phyloP scores from a whole-genome alignment of 2,113 vertebrate species.

The Tenrec ecaudatus region DNA sequence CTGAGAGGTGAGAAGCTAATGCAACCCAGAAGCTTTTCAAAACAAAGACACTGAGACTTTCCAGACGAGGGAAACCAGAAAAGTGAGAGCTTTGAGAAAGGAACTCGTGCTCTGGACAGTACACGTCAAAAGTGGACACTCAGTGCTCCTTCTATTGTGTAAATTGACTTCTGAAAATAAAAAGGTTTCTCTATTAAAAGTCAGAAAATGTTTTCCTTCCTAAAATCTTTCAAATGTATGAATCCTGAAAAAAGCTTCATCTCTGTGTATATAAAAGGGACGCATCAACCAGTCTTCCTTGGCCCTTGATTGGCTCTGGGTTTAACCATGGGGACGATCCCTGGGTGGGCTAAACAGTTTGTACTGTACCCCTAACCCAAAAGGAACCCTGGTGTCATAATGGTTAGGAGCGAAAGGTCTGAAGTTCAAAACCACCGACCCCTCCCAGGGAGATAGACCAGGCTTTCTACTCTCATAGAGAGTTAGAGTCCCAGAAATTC shows the following conservation, averaged over 20 bases:
- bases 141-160: neutral
- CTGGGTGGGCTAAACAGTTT: neutral
- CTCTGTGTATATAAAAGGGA: neutral
- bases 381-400: no score
- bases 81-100: neutral
- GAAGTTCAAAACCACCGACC: no score
- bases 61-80: neutral
- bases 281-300: neutral
- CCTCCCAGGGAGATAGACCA: no score
- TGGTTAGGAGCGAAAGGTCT: no score
- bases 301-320: constrained; percentile 15
- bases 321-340: neutral
- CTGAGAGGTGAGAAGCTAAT: constrained; percentile 5
- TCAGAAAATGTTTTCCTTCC: neutral
- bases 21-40: neutral
- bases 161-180: constrained; percentile 24
- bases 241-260: neutral
- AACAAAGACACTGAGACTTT: neutral
- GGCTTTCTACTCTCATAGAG: no score
- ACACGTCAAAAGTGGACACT: neutral
- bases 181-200: constrained; percentile 7
- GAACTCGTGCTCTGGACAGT: constrained; percentile 2
- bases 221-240: neutral
- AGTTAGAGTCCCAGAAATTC: no score
- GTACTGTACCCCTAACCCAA: neutral